Conservation (phyloP, 2,888 invertebrate species). For the Aromia moschata region DNA sequence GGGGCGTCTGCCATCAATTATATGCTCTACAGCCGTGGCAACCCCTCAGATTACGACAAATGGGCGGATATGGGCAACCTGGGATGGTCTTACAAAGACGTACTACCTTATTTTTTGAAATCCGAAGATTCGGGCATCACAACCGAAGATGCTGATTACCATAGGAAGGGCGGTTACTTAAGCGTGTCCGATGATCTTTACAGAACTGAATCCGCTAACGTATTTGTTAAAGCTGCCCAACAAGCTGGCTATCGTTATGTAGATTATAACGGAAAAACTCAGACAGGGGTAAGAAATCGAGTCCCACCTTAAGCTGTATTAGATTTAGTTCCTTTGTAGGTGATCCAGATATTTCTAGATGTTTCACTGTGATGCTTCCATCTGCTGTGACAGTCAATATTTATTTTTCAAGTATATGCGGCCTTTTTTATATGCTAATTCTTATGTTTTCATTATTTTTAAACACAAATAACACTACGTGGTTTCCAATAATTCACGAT, state of each 20-base stretch:
- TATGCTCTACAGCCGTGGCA: constrained; percentile 70
- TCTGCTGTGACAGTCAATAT: too few species aligned
- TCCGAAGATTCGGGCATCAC: constrained; percentile 57
- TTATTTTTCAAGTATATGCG: too few species aligned
- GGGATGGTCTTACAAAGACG: constrained; percentile 66
- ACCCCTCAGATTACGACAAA: constrained; percentile 75
- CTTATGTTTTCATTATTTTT: too few species aligned
- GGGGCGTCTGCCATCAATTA: constrained; percentile 62
- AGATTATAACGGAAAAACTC: constrained; percentile 74
- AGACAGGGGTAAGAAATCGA: constrained; percentile 68
- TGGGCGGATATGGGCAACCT: constrained; percentile 69
- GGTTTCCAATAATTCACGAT: too few species aligned
- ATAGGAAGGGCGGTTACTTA: constrained; percentile 61
- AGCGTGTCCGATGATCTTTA: constrained; percentile 54
- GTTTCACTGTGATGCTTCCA: too few species aligned
- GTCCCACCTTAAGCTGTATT: too few species aligned
- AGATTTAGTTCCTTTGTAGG: too few species aligned
- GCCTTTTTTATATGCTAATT: too few species aligned
- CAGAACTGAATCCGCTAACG: constrained; percentile 63
- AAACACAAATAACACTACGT: too few species aligned
- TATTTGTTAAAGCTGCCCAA: constrained; percentile 71
- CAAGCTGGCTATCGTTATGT: constrained; percentile 74
- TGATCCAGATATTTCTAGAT: too few species aligned
- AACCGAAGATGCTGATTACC: constrained; percentile 54
- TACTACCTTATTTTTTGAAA: constrained; percentile 62